Base-by-base conservation (phyloP, 2,888 invertebrate species). In the Theristus sp. region DNA sequence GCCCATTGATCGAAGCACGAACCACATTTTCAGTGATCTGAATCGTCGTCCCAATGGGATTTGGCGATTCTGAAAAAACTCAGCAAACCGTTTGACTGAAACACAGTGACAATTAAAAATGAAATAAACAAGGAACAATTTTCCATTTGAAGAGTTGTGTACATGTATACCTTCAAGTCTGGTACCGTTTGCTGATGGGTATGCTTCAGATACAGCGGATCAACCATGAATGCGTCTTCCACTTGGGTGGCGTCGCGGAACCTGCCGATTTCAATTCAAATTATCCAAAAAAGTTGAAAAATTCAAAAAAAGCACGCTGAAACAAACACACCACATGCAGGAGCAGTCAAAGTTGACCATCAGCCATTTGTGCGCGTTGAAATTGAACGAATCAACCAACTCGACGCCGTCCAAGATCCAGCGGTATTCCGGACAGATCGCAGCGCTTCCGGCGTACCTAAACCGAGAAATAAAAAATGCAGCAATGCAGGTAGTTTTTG, bases 301-400 rank as follows among this genome's bases (percentile, higher is more conserved):
- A 49, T 49, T 49, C 20, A 49, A 10, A n/a, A n/a, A 10, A 49
- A 17, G 6, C 38, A 38, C 38, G 17, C 6, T 13, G 17, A 52
- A 20, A n/a, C 22, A n/a, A 10, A 26, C 70, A 79, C 78, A 91
- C 93, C 96, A 98, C 87, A 98, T 86, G 1, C 91, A 91, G 0
- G 96, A 94, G 73, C 96, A 98, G 76, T 98, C 98, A 67, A 98
- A 98, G 76, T 96, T 91, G 13, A 96, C 88, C 90, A 98, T 88
- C 74, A 98, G 78, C 90, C 96, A 96, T 76, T 98, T 98, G 62
- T 93, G 93, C 0, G 96, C 91, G 76, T 99, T 98, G 76, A 96
- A 96, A 1, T 93, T 94, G 65, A 96, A 85, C 0, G 96, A 96
- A 72, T 94, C 85, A 0, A 87, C 93, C 67, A 83, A 79, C 58